Percentiles rank a stretch among this genome's conserved stretches.
phyloP scores from a whole-genome alignment of 2,113 vertebrate genomes.

The Lipotes vexillifer region DNA sequence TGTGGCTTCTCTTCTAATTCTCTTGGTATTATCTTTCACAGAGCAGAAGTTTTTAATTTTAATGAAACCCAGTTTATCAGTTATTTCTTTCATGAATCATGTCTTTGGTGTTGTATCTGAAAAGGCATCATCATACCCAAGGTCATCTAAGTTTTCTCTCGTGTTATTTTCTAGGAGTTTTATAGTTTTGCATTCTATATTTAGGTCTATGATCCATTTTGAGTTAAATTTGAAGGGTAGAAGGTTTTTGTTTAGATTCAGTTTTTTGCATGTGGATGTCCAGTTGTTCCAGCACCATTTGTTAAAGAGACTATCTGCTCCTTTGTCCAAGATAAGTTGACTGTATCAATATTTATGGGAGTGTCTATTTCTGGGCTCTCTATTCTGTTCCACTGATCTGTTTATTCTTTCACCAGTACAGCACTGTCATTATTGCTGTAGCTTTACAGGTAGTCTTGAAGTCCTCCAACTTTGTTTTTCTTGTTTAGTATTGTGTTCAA shows the following conservation, averaged over 20 bases:
- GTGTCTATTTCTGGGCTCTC: neutral
- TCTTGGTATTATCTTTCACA: neutral
- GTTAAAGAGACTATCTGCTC: neutral
- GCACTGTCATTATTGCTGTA: neutral
- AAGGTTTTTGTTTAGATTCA: neutral
- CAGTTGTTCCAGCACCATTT: neutral
- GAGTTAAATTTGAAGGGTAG: neutral
- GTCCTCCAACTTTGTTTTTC: neutral
- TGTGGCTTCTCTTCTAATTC: neutral
- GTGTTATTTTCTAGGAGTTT: neutral
- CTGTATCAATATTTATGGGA: neutral
- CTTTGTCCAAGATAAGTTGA: neutral
- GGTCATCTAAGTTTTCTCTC: neutral
- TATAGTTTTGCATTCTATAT: neutral
- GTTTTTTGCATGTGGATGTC: neutral
- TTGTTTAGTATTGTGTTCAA: neutral
- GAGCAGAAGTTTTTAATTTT: neutral
- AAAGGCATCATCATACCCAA: neutral
- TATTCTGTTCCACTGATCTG: neutral
- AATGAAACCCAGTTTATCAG: neutral
- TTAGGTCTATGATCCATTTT: neutral
- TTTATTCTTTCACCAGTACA: neutral
- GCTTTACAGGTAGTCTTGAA: neutral
- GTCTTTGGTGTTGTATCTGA: neutral
- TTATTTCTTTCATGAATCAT: neutral